These are phyloP conservation scores for Microctenopoma lineatum DNA, from an alignment of 2,797 vertebrate genomes.

Conservation along the genomic window DNA sequence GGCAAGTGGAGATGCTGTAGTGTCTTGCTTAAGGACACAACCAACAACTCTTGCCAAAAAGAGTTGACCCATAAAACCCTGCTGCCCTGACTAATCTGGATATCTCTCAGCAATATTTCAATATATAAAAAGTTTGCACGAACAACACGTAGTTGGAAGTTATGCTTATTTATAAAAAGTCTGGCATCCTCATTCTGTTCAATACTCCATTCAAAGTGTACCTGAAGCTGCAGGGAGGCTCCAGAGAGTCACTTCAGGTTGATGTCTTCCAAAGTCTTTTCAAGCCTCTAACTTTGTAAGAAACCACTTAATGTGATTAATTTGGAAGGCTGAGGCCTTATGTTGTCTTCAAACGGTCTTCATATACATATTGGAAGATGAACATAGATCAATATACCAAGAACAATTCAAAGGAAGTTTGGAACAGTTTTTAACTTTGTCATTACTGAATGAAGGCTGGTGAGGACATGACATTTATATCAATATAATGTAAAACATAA, in stretches of 20 bases:
- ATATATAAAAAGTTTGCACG: not conserved
- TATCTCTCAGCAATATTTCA: not conserved
- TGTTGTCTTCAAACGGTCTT: no score
- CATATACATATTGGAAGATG: no score
- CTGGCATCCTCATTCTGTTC: not conserved
- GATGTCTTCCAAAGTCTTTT: no score
- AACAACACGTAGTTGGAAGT: not conserved
- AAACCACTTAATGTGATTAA: no score
- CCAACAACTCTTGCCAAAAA: not conserved
- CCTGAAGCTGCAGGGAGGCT: not conserved
- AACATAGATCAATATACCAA: no score
- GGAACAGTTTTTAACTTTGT: no score
- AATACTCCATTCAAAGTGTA: not conserved
- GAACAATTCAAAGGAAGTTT: no score
- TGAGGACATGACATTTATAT: no score
- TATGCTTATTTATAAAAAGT: not conserved
- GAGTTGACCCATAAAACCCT: not conserved
- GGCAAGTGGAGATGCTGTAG: not conserved
- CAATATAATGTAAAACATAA: no score
- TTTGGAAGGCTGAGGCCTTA: no score
- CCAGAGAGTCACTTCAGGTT: not conserved
- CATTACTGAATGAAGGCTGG: no score
- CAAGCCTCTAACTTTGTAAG: no score
- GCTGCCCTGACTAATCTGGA: not conserved
- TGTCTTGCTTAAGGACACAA: constrained; percentile 28